Evolutionary conservation across 2,113 vertebrate species (phyloP).

Genomic region (Dolichallabes microphthalmus): DNA sequence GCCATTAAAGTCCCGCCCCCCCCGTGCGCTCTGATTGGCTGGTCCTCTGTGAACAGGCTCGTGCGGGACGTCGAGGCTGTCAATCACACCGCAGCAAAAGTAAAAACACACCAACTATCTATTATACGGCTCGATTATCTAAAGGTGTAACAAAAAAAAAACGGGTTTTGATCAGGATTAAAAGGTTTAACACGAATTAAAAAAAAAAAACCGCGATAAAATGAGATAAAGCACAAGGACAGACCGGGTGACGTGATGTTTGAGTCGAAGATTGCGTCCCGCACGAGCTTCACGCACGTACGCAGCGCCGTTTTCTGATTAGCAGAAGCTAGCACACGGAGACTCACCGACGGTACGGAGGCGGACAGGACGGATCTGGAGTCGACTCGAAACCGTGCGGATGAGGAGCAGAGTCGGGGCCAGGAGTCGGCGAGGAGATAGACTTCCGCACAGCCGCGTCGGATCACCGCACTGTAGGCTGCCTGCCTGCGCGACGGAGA

Average conservation of each 20-base stretch:
- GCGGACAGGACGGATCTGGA: neutral
- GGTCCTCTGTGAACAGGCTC: slow-evolving; percentile 46
- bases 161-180: neutral
- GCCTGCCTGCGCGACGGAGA: slow-evolving; percentile 7
- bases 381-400: neutral
- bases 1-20: slow-evolving; percentile 54
- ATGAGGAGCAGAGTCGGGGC: slow-evolving; percentile 31
- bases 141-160: neutral
- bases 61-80: slow-evolving; percentile 59
- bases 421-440: slow-evolving; percentile 61
- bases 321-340: slow-evolving; percentile 1
- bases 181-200: neutral
- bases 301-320: neutral
- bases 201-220: neutral
- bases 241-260: neutral
- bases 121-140: neutral
- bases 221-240: neutral
- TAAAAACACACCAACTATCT: slow-evolving; percentile 38
- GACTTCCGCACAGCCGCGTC: slow-evolving; percentile 75
- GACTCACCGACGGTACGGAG: neutral
- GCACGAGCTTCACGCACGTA: neutral
- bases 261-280: neutral
- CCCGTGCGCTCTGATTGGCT: slow-evolving; percentile 55
- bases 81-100: slow-evolving; percentile 62
- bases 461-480: slow-evolving; percentile 60